A percentile compares a stretch with the other conserved stretches of the same genome.
Evolutionary conservation across 2,888 invertebrate species (phyloP).

Genomic region (Branchinecta sandiegonensis): DNA sequence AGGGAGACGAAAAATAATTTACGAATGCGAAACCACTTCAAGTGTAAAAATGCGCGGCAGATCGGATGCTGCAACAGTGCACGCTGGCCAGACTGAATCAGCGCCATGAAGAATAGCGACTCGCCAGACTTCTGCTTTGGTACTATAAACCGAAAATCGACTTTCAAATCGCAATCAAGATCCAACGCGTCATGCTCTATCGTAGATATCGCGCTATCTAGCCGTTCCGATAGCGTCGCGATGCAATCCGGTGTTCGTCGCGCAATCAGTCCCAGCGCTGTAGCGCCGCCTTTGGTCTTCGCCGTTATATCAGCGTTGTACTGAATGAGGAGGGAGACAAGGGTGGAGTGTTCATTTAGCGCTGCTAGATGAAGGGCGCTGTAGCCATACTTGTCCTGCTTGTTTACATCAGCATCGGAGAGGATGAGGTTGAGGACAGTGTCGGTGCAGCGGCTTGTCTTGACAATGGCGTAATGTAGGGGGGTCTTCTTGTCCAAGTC

Average conservation of each 20-base stretch:
- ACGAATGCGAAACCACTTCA: slow-evolving; percentile 67
- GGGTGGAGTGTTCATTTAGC: slow-evolving; percentile 60
- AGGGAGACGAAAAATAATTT: slow-evolving; percentile 66
- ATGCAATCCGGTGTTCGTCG: slow-evolving; percentile 69
- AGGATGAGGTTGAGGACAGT: slow-evolving; percentile 46
- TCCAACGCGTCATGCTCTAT: slow-evolving; percentile 73
- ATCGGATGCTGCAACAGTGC: slow-evolving; percentile 66
- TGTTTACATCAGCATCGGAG: slow-evolving; percentile 42
- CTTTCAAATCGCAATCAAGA: slow-evolving; percentile 63
- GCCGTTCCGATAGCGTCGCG: slow-evolving; percentile 50
- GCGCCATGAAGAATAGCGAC: slow-evolving; percentile 51
- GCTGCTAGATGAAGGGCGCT: slow-evolving; percentile 70
- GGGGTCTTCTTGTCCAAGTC: slow-evolving; percentile 63
- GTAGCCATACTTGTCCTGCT: slow-evolving; percentile 52
- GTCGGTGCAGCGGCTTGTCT: slow-evolving; percentile 54
- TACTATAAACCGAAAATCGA: slow-evolving; percentile 42
- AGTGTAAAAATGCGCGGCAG: slow-evolving; percentile 64
- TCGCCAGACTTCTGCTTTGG: slow-evolving; percentile 46
- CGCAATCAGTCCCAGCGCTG: slow-evolving; percentile 63
- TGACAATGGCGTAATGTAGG: slow-evolving; percentile 62
- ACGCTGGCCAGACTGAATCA: slow-evolving; percentile 63
- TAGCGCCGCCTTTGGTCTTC: slow-evolving; percentile 62
- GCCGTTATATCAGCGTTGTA: slow-evolving; percentile 63
- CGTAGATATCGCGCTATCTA: slow-evolving; percentile 58
- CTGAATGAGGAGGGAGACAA: slow-evolving; percentile 53